Evolutionary conservation across 2,888 invertebrate species (phyloP), one percentile per base, ranked within the genome.

Genomic region (Eupithecia subumbrata): DNA sequence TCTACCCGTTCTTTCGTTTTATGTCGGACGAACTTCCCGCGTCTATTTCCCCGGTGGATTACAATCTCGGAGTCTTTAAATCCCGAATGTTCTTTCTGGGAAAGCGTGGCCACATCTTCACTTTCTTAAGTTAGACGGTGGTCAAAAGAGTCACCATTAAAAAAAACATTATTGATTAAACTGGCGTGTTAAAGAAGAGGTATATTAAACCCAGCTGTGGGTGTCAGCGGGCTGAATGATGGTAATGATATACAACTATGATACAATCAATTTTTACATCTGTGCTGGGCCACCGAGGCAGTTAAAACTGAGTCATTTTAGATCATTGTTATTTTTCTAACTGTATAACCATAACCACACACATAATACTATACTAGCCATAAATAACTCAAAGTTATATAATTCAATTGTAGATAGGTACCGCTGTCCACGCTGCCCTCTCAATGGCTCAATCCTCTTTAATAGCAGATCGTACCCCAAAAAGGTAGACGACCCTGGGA

Each of bases 401-500:
- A 25, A 60, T 60, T 60, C 60, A 25, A 60, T 60, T 60, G 60
- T 48, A 60, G 5, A 25, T 25, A 25, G 25, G 14, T 25, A 25
- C 25, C 25, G 56, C 22, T 56, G 12, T 22, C 56, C 22, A 11
- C 11, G 11, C 22, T 56, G n/a, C 22, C 60, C 12, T 60, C 22
- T 37, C 11, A 45, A 43, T 68, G 43, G 11, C 68, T 68, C 67
- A 67, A 67, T 67, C 66, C 34, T 22, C 43, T 40, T 25, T 52
- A 74, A 69, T 71, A n/a, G 37, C 34, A 16, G 63, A 40, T 70
- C 69, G 67, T 72, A 72, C 43, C 69, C 67, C 69, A 60, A 68
- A 71, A 72, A 80, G 78, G 80, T 79, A 80, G 81, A 79, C 73
- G 82, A 78, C 80, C 79, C 69, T 72, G 74, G 75, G 76, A 76